These are phyloP conservation scores for Gephyroberyx darwinii DNA, from an alignment of 2,797 vertebrate genomes.

Conservation along the genomic window DNA sequence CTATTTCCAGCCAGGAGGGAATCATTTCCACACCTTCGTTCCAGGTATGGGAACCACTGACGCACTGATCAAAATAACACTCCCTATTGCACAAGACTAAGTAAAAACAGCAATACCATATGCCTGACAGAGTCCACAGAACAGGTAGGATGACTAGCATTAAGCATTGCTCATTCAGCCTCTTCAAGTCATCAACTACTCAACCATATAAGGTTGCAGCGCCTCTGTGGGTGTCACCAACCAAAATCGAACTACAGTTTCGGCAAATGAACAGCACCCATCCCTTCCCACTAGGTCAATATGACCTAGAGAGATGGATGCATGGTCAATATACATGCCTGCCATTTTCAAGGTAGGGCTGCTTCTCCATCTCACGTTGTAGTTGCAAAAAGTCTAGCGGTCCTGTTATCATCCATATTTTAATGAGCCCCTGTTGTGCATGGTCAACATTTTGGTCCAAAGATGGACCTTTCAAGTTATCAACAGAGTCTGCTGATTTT, in stretches of 20 bases:
- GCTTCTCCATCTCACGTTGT: background rate
- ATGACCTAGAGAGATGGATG: background rate
- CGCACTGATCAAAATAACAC: background rate
- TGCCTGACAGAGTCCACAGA: constrained; percentile 10
- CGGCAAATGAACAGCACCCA: background rate
- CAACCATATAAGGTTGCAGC: background rate
- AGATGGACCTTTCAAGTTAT: background rate
- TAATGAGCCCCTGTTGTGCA: background rate
- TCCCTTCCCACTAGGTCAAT: background rate
- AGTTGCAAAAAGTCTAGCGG: background rate
- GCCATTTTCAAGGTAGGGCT: background rate
- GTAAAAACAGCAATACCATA: background rate
- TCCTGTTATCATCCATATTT: background rate
- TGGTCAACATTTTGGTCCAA: background rate
- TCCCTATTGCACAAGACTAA: background rate
- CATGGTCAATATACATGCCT: background rate
- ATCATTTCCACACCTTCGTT: background rate
- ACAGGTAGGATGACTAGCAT: constrained; percentile 39
- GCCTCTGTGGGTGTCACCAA: background rate
- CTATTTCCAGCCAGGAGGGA: too few species aligned
- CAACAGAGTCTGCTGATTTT: background rate
- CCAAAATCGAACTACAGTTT: background rate
- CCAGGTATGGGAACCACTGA: background rate
- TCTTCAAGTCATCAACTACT: too few species aligned
- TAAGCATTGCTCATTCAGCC: constrained; percentile 40